Base-by-base conservation (phyloP, 2,113 vertebrate genomes). In the Casuarius casuarius region DNA sequence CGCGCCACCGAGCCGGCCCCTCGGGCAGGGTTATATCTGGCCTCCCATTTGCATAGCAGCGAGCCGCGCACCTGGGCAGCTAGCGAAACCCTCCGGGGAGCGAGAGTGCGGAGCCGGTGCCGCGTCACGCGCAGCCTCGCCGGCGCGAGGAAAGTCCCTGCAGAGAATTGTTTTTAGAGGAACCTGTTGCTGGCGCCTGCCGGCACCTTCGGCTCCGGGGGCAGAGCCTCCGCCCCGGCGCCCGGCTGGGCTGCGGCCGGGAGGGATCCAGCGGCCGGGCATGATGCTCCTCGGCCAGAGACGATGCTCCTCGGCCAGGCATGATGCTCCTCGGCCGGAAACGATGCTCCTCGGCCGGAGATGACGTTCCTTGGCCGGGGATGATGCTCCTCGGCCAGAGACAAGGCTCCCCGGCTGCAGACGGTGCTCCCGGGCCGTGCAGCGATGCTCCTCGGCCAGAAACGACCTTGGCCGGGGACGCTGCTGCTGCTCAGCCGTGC, bases 31-130 rank as follows among this genome's bases (percentile, higher is more conserved):
- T 81, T 97, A 95, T 78, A 94, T 96, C 89, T 68, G 96, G 93
- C 42, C 6, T 28, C 87, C 0, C 38, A 97, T 97, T 97, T 97
- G 96, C 96, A 97, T 97, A 28, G 93, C 77, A 46, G 87, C 91
- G 19, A 67, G 68, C 80, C 22, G 80, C 42, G n/a, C 96, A 92
- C 83, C 73, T 75, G 94, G 91, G 91, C 76, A n/a, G 68, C 7
- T 14, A 23, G 51, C 13, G 9, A 19, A 83, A 82, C 26, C 89
- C 93, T 92, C 84, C 4, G 80, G 96, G 94, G 90, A 96, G 63
- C 25, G 52, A 67, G 84, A 40, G 86, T 42, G 23, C 35, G 59
- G 42, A 67, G 89, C 83, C 16, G 58, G 71, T 35, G 81, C 33
- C 51, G 33, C 29, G 92, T 92, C 92, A 58, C 94, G 49, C 49